phyloP scores from a whole-genome alignment of 2,888 invertebrate species.

The Drosophila lacicola region DNA sequence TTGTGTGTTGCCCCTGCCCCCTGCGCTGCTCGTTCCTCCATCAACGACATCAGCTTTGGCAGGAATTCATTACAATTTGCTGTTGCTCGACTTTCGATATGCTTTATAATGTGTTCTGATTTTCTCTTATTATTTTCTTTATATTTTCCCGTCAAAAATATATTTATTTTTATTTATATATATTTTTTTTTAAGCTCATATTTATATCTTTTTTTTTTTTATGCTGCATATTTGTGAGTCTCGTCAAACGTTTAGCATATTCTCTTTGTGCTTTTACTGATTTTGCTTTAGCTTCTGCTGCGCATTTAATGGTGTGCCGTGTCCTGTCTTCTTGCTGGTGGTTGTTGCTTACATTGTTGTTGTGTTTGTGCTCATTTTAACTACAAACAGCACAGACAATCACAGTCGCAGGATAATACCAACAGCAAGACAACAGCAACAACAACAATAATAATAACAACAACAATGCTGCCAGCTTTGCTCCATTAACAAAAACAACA shows the following conservation, averaged over 20 bases:
- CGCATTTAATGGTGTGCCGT: constrained; percentile 53
- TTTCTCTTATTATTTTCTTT: constrained; percentile 20
- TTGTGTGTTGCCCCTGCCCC: background rate
- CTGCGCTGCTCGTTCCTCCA: background rate
- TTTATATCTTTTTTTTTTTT: constrained; percentile 7
- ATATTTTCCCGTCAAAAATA: constrained; percentile 8
- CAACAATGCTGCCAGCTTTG: constrained; percentile 56
- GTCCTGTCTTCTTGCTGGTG: constrained; percentile 38
- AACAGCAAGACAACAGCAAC: constrained; percentile 38
- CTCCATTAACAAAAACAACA: constrained; percentile 76
- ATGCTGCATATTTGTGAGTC: constrained; percentile 46
- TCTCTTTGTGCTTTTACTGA: constrained; percentile 66
- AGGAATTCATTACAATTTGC: constrained; percentile 22
- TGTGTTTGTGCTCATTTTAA: constrained; percentile 66
- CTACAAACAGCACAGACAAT: constrained; percentile 72
- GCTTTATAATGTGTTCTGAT: constrained; percentile 36
- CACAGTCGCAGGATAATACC: constrained; percentile 76
- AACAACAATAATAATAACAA: constrained; percentile 18
- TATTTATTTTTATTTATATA: constrained; percentile 4
- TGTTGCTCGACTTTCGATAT: constrained; percentile 12
- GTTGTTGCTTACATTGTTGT: constrained; percentile 34
- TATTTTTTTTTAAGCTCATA: constrained; percentile 42
- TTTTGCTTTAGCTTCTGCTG: constrained; percentile 60
- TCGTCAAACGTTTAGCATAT: constrained; percentile 73
- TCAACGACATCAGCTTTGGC: constrained; percentile 5